phyloP scores from a whole-genome alignment of 1,140 invertebrate species.

The Leptinotarsa lineolata region DNA sequence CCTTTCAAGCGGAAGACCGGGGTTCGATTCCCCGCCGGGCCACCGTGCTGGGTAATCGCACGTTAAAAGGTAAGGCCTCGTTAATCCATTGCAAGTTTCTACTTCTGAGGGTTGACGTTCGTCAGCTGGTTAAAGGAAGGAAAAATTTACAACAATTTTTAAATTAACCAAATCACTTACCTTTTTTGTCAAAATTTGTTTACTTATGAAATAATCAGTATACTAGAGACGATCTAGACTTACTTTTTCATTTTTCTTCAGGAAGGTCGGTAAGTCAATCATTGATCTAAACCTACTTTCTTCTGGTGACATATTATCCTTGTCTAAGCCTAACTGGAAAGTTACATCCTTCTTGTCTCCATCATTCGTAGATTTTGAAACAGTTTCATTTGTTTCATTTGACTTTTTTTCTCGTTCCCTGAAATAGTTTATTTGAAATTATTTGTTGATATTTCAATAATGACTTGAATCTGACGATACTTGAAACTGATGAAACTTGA shows the following conservation, averaged over 20 bases:
- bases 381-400: background rate
- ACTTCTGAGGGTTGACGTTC: too few species aligned
- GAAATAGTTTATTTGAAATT: background rate
- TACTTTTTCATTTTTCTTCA: slow-evolving; percentile 71
- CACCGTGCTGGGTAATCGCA: too few species aligned
- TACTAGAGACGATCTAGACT: background rate
- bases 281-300: slow-evolving; percentile 62
- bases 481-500: background rate
- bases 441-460: background rate
- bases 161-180: background rate
- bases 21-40: too few species aligned
- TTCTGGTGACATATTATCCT: slow-evolving; percentile 59
- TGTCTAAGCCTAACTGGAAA: slow-evolving; percentile 62
- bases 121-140: too few species aligned
- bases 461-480: background rate
- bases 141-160: too few species aligned
- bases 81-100: too few species aligned
- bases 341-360: background rate
- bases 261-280: slow-evolving; percentile 74
- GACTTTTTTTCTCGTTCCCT: background rate
- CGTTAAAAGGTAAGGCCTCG: too few species aligned
- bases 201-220: background rate
- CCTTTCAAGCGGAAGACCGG: too few species aligned
- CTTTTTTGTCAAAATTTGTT: background rate
- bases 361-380: background rate